Evolutionary conservation across 2,113 vertebrate species (phyloP).

Genomic region (Symphodus melops): DNA sequence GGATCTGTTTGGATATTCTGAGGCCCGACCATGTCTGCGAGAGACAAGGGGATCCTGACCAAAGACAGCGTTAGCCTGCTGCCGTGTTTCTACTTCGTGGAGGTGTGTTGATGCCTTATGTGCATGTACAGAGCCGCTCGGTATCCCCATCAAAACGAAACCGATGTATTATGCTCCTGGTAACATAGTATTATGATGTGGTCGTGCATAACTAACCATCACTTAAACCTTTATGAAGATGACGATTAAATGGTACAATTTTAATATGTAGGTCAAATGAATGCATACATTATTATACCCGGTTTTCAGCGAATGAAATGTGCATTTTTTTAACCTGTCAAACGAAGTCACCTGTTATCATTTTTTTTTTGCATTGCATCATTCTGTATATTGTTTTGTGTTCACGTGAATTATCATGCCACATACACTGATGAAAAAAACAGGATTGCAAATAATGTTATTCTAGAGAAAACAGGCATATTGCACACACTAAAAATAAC

Average conservation of each 20-base stretch:
- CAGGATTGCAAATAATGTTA: too few relatives aligned
- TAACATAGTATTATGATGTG: not conserved
- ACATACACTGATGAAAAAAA: too few relatives aligned
- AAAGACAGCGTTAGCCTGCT: constrained; percentile 96
- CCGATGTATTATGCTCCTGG: not conserved
- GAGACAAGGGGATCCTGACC: constrained; percentile 88
- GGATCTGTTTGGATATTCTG: constrained; percentile 38
- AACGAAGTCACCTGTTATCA: not conserved
- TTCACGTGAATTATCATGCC: not conserved
- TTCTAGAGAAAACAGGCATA: not conserved
- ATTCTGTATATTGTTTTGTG: not conserved
- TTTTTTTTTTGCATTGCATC: not conserved
- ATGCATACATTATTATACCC: not conserved
- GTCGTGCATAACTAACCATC: not conserved
- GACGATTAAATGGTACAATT: not conserved
- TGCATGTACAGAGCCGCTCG: not conserved
- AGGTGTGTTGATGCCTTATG: constrained; percentile 86
- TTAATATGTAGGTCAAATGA: constrained; percentile 21
- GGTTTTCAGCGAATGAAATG: not conserved
- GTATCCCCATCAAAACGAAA: not conserved
- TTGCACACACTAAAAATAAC: not conserved
- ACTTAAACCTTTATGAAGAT: not conserved
- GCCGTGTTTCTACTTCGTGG: constrained; percentile 98
- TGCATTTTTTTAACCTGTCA: not conserved
- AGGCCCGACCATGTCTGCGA: constrained; percentile 88